A percentile compares a stretch with the other conserved stretches of the same genome.
Evolutionary conservation across 2,888 invertebrate genomes (phyloP).

Genomic region (Tortricodes alternella): DNA sequence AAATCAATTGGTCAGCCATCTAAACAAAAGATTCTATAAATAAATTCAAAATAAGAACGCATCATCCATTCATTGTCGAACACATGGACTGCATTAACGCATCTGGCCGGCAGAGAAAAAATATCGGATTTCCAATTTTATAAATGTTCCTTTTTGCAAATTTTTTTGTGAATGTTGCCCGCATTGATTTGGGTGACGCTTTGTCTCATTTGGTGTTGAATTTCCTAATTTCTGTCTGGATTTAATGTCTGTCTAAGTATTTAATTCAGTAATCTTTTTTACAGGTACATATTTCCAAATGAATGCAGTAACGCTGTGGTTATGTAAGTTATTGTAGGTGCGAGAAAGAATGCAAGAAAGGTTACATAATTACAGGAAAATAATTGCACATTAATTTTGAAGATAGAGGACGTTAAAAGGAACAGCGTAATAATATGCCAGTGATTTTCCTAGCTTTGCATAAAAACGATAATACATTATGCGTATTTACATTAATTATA

Average conservation of each 20-base stretch:
- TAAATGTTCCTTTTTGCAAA: slow-evolving; percentile 46
- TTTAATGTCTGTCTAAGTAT: slow-evolving; percentile 21
- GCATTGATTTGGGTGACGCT: slow-evolving; percentile 44
- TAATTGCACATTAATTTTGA: too few species aligned
- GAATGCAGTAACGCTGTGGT: not conserved
- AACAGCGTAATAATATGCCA: too few species aligned
- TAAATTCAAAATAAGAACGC: slow-evolving; percentile 33
- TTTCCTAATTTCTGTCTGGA: slow-evolving; percentile 34
- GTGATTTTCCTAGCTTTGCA: too few species aligned
- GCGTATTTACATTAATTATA: not conserved
- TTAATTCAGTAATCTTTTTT: slow-evolving; percentile 10
- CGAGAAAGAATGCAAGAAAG: too few species aligned
- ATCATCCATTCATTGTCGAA: slow-evolving; percentile 35
- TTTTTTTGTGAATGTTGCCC: slow-evolving; percentile 43
- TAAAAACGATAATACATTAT: too few species aligned
- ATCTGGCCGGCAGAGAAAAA: slow-evolving; percentile 54
- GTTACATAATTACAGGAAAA: too few species aligned
- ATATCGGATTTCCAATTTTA: slow-evolving; percentile 58
- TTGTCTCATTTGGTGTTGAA: slow-evolving; percentile 42
- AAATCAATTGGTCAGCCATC: slow-evolving; percentile 30
- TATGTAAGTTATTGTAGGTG: not conserved
- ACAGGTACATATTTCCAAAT: slow-evolving; percentile 10
- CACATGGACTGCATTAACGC: slow-evolving; percentile 65
- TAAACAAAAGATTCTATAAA: slow-evolving; percentile 30
- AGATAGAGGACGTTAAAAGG: too few species aligned